These are phyloP conservation scores for Anomalospiza imberbis DNA, from an alignment of 2,797 vertebrate genomes.

Conservation along the genomic window DNA sequence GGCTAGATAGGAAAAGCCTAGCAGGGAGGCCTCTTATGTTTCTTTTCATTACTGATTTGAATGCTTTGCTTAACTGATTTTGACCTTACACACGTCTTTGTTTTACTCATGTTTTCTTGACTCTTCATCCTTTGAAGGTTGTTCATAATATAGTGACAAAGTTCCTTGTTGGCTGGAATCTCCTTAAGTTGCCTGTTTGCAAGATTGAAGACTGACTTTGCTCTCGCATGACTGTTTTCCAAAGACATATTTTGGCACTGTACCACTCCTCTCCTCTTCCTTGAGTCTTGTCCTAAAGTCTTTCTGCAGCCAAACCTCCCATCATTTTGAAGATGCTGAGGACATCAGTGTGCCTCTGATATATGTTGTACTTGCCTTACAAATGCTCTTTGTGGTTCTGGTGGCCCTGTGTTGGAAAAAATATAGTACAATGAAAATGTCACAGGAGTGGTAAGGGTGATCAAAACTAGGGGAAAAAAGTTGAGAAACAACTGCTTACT, in stretches of 20 bases:
- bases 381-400: not conserved
- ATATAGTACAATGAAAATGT: not conserved
- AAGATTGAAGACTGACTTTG: not conserved
- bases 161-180: not conserved
- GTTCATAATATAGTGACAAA: not conserved
- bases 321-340: not conserved
- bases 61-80: not conserved
- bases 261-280: not conserved
- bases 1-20: not conserved
- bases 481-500: not conserved
- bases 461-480: not conserved
- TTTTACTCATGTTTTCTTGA: not conserved
- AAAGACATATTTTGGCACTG: not conserved
- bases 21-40: accelerated
- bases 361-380: not conserved
- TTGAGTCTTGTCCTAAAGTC: not conserved
- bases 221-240: not conserved
- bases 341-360: not conserved
- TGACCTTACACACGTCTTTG: not conserved
- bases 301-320: not conserved
- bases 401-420: not conserved
- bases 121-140: not conserved
- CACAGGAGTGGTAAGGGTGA: not conserved
- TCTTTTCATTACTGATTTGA: not conserved
- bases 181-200: not conserved